These are phyloP conservation scores for Dysidea cf. avara DNA, from an alignment of 37 sponge, comb jelly and placozoan genomes.

Conservation along the genomic window DNA sequence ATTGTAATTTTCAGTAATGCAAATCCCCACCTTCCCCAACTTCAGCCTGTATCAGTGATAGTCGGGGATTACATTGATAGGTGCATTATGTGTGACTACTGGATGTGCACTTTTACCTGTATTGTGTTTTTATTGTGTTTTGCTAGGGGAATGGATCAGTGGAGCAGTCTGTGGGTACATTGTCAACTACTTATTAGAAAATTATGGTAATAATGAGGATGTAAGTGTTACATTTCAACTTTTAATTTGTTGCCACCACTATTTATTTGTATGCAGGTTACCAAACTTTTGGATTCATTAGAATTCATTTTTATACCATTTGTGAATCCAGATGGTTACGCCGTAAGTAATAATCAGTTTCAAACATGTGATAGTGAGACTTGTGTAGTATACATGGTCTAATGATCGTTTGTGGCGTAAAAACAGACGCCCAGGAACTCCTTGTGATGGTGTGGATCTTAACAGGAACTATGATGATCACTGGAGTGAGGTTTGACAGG, in stretches of 20 bases:
- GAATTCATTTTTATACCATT: constrained; percentile 59
- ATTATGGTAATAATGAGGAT: constrained; percentile 23
- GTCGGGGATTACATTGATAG: no score
- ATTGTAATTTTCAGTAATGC: no score
- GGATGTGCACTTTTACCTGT: no score
- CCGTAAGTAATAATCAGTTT: constrained; percentile 42
- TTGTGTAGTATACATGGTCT: no score
- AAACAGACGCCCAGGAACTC: constrained; percentile 33
- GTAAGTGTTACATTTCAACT: constrained; percentile 27
- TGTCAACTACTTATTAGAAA: constrained; percentile 43
- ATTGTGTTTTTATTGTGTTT: not conserved
- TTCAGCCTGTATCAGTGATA: no score
- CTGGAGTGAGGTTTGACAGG: constrained; percentile 70
- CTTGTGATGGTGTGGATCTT: constrained; percentile 75
- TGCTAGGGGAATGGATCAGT: constrained; percentile 85
- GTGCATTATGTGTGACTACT: no score
- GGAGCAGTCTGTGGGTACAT: no score
- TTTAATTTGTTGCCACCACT: no score
- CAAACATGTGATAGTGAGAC: not conserved
- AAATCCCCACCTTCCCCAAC: no score
- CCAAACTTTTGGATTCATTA: constrained; percentile 10
- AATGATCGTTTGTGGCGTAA: constrained; percentile 75
- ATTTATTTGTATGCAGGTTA: constrained; percentile 21
- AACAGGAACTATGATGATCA: constrained; percentile 75
- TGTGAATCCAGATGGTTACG: constrained; percentile 84